Evolutionary conservation across 2,797 vertebrate genomes (phyloP), one percentile per base, ranked within the genome.

Genomic region (Ptychobarbus kaznakovi): DNA sequence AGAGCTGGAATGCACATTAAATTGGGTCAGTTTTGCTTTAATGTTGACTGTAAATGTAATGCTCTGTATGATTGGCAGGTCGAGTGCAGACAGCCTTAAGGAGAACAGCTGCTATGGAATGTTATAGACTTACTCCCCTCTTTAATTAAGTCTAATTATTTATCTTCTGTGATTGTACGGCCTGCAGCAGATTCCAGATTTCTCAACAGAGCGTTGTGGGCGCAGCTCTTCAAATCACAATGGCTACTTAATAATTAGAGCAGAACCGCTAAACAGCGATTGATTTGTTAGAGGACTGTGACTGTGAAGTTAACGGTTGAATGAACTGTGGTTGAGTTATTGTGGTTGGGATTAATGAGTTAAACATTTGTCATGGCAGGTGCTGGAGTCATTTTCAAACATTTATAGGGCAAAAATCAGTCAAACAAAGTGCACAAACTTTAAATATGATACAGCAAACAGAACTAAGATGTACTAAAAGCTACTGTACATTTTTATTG

Each of bases 91-190:
- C 79, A 80, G 88, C 61, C 88, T 85, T 18, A 82, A 85, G 90
- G 80, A 88, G 80, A 86, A 83, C 93, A 95, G 93, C 94, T 94
- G 93, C 90, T 88, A 75, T 86, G 86, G 89, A 91, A 86, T 70
- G 78, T 88, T 86, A 84, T 89, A 90, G 89, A 89, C 84, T 83
- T 87, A 73, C 75, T 89, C 88, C 81, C 83, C 89, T 88, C 85
- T 83, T 87, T 92, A 92, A 95, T 94, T 91, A 93, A 91, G 90
- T 82, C 87, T 90, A 90, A 94, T 94, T 93, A 94, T 91, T 93
- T 92, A 78, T 88, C 84, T 40, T 87, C 87, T 89, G 88, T 81
- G 90, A 82, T 90, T 90, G 78, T 3, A 72, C 80, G 91, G 91
- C 86, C 80, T 88, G 20, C 46, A 73, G 74, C 32, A 70, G 44